phyloP scores from a whole-genome alignment of 1,140 invertebrate genomes.

The Bombus superbus region DNA sequence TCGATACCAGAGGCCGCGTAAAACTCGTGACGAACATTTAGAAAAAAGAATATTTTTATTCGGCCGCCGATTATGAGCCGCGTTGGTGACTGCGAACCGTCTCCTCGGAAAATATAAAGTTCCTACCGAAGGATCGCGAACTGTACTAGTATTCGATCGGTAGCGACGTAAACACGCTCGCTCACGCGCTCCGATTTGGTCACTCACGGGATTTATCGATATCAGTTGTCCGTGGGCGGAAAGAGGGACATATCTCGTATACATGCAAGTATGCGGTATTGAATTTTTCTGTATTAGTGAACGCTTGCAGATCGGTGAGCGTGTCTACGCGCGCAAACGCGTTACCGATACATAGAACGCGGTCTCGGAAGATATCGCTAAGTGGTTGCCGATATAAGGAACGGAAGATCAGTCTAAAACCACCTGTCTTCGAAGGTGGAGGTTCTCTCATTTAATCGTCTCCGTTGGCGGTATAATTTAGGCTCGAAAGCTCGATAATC shows the following conservation, averaged over 20 bases:
- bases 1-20: not conserved
- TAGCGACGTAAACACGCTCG: conserved; percentile 18
- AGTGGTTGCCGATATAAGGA: conserved; percentile 75
- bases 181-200: conserved; percentile 44
- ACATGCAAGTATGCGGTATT: conserved; percentile 8
- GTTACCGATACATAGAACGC: conserved; percentile 60
- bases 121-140: not conserved
- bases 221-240: conserved; percentile 40
- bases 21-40: not conserved
- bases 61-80: no score
- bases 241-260: conserved; percentile 40
- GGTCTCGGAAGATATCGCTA: conserved; percentile 77
- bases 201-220: conserved; percentile 47
- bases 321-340: not conserved
- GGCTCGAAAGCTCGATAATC: not conserved
- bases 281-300: not conserved
- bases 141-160: not conserved
- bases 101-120: not conserved
- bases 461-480: not conserved
- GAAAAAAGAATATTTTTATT: not conserved
- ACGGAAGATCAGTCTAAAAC: conserved; percentile 73
- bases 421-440: conserved; percentile 71
- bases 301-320: not conserved
- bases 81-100: not conserved
- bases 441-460: conserved; percentile 18